These are phyloP conservation scores for Heliconius hermathena DNA, from an alignment of 1,140 invertebrate genomes.

Conservation along the genomic window DNA sequence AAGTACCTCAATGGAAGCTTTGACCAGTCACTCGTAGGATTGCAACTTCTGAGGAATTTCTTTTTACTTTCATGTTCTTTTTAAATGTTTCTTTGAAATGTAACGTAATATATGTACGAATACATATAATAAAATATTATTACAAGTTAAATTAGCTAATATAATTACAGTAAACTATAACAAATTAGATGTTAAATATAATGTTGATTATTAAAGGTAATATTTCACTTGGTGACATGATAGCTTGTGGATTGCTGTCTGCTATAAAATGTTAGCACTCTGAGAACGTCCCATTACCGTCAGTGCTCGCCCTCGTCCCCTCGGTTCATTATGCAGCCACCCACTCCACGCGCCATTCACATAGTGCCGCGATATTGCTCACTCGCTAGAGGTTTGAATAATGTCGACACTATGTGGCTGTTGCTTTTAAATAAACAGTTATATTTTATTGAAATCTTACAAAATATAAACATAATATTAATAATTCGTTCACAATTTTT, in stretches of 20 bases:
- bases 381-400: constrained; percentile 63
- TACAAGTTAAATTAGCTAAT: background rate
- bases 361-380: constrained; percentile 73
- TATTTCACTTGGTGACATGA: constrained; percentile 60
- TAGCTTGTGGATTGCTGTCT: constrained; percentile 60
- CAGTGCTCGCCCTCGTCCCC: constrained; percentile 37
- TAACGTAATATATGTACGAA: background rate
- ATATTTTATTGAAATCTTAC: no score
- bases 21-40: constrained; percentile 37
- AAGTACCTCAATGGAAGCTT: constrained; percentile 38
- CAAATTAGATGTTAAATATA: no score
- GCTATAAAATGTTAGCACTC: constrained; percentile 49
- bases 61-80: constrained; percentile 15
- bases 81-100: background rate
- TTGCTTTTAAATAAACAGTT: background rate
- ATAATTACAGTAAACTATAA: background rate
- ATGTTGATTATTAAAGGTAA: constrained; percentile 6
- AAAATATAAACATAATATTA: no score
- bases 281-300: constrained; percentile 37
- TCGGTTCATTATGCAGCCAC: constrained; percentile 76
- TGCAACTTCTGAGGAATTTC: constrained; percentile 25
- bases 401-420: constrained; percentile 27
- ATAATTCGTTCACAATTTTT: no score
- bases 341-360: constrained; percentile 74
- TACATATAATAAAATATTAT: background rate